These are phyloP conservation scores for Oreochromis aureus DNA, from an alignment of 2,113 vertebrate species.

Conservation along the genomic window DNA sequence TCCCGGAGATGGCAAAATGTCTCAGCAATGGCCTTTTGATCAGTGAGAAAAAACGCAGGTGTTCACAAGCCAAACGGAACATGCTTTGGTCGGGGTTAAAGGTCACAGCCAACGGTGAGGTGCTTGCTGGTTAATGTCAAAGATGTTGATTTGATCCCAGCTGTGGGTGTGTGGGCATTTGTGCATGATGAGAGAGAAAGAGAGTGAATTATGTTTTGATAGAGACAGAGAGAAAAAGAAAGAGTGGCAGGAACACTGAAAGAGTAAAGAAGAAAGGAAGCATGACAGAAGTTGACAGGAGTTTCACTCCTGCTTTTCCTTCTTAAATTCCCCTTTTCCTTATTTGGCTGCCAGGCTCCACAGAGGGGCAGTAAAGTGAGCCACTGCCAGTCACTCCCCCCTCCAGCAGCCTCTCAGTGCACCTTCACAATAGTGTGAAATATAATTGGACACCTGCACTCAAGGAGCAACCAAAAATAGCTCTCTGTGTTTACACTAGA, in stretches of 20 bases:
- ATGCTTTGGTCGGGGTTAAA: neutral
- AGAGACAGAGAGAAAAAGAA: neutral
- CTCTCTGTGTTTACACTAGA: constrained; percentile 39
- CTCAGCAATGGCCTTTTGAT: constrained; percentile 4
- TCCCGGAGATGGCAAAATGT: constrained; percentile 8
- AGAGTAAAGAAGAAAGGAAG: neutral
- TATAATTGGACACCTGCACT: constrained; percentile 70
- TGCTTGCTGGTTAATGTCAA: neutral
- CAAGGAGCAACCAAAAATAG: constrained; percentile 51
- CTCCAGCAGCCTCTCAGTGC: constrained; percentile 18
- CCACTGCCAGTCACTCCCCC: neutral
- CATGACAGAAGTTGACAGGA: neutral
- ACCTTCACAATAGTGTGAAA: constrained; percentile 60
- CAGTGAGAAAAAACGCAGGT: neutral
- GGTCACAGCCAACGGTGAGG: neutral
- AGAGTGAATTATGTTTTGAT: neutral
- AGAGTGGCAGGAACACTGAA: neutral
- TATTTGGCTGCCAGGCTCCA: neutral
- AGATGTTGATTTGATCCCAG: neutral
- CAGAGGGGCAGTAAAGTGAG: constrained; percentile 25
- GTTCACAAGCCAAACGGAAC: neutral
- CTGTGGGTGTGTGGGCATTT: neutral
- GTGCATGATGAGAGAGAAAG: neutral
- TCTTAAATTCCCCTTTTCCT: neutral
- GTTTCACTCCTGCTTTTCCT: neutral